A percentile compares a stretch with the other conserved stretches of the same genome.
Conservation (phyloP, 2,113 vertebrate species). For the Arothron firmamentum region DNA sequence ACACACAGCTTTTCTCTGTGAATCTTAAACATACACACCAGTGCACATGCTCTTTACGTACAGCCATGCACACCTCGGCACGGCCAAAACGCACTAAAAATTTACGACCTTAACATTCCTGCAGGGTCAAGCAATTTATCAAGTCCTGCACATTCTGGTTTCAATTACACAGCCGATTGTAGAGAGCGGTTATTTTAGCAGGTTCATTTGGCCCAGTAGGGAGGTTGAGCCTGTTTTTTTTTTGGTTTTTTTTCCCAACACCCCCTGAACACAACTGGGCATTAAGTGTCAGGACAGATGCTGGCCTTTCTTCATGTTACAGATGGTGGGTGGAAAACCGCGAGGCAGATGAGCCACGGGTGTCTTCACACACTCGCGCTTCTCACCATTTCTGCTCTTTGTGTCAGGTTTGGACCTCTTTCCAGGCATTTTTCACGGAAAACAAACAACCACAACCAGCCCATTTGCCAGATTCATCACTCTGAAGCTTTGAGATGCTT, state of each 20-base stretch:
- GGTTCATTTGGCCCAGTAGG: constrained; percentile 98
- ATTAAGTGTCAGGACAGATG: constrained; percentile 46
- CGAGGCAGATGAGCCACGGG: constrained; percentile 49
- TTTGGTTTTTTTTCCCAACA: constrained; percentile 80
- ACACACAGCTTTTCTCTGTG: constrained; percentile 33
- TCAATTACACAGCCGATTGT: constrained; percentile 97
- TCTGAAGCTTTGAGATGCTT: constrained; percentile 34
- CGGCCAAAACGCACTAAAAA: constrained; percentile 85
- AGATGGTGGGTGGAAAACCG: constrained; percentile 46
- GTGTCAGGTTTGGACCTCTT: neutral
- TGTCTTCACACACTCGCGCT: constrained; percentile 40
- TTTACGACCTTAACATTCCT: constrained; percentile 97
- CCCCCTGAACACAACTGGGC: constrained; percentile 65
- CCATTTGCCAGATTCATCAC: constrained; percentile 16
- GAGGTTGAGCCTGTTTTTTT: constrained; percentile 79
- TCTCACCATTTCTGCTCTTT: too few relatives aligned
- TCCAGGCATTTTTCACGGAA: constrained; percentile 15
- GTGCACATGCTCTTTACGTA: constrained; percentile 54
- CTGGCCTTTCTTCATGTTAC: constrained; percentile 55
- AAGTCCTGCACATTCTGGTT: constrained; percentile 99
- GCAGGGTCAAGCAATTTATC: constrained; percentile 98
- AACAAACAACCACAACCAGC: too few relatives aligned
- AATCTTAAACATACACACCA: constrained; percentile 36
- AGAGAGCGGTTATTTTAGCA: constrained; percentile 96
- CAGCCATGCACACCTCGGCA: constrained; percentile 63